Evolutionary conservation across 2,888 invertebrate species (phyloP).

Genomic region (Heteropelma amictum): DNA sequence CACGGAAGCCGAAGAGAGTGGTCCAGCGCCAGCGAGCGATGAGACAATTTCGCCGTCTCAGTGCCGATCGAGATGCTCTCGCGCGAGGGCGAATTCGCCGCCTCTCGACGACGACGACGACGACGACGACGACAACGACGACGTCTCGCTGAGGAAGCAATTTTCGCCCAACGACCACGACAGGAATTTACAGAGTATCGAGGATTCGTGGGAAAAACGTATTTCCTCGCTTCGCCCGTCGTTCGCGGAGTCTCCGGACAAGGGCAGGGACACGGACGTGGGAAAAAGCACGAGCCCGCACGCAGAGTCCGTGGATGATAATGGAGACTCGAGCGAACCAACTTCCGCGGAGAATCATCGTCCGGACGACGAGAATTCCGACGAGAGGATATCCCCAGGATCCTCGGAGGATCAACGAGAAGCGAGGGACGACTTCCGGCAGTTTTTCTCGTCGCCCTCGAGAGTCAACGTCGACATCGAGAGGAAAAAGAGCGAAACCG

Average conservation of each 20-base stretch:
- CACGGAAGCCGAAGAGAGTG: slow-evolving; percentile 67
- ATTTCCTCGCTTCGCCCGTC: slow-evolving; percentile 22
- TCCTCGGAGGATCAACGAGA: not conserved
- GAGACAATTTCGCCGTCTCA: slow-evolving; percentile 46
- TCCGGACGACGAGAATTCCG: not conserved
- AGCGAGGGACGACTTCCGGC: slow-evolving; percentile 37
- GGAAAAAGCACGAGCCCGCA: not conserved
- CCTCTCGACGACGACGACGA: slow-evolving; percentile 14
- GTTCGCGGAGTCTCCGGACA: slow-evolving; percentile 18
- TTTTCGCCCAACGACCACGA: slow-evolving; percentile 18
- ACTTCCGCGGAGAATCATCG: not conserved
- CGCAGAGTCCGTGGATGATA: not conserved
- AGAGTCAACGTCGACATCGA: no score
- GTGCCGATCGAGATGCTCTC: slow-evolving; percentile 35
- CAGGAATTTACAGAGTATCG: slow-evolving; percentile 15
- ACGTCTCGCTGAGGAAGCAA: slow-evolving; percentile 33
- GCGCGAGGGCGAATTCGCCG: slow-evolving; percentile 33
- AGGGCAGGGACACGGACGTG: not conserved
- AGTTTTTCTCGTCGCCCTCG: no score
- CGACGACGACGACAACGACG: no score
- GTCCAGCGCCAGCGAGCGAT: slow-evolving; percentile 28
- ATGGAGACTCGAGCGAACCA: not conserved
- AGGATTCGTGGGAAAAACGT: slow-evolving; percentile 11
- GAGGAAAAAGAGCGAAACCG: no score
- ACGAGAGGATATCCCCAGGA: not conserved